Evolutionary conservation across 2,113 vertebrate species (phyloP).

Genomic region (Etia nguti): DNA sequence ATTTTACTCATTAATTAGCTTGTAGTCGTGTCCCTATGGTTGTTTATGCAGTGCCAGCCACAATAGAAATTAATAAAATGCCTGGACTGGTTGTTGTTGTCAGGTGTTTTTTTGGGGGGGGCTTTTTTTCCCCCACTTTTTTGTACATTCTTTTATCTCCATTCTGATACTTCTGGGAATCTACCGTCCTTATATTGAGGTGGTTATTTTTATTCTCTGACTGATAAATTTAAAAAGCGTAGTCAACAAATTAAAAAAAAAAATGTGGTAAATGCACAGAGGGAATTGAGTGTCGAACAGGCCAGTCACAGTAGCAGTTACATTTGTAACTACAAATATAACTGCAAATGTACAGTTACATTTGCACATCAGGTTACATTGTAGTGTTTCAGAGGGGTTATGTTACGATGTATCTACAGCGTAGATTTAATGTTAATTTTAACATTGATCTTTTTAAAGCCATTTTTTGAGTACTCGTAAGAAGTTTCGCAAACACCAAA

Average conservation of each 20-base stretch:
- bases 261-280: background rate
- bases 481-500: background rate
- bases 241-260: fast-evolving
- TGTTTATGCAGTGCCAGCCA: background rate
- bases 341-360: background rate
- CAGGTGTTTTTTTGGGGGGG: fast-evolving
- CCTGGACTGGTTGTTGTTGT: background rate
- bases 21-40: fast-evolving
- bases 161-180: background rate
- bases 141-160: fast-evolving
- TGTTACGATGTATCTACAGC: fast-evolving
- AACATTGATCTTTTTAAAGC: background rate
- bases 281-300: background rate
- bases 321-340: background rate
- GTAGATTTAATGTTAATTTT: background rate
- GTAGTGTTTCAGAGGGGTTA: background rate
- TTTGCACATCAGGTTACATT: background rate
- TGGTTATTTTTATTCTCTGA: background rate
- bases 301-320: fast-evolving
- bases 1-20: background rate
- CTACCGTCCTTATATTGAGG: background rate
- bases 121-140: background rate
- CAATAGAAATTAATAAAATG: background rate
- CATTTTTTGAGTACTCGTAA: background rate
- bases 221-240: background rate